Base-by-base conservation (phyloP, 2,888 invertebrate genomes). In the Meandrusa payeni region DNA sequence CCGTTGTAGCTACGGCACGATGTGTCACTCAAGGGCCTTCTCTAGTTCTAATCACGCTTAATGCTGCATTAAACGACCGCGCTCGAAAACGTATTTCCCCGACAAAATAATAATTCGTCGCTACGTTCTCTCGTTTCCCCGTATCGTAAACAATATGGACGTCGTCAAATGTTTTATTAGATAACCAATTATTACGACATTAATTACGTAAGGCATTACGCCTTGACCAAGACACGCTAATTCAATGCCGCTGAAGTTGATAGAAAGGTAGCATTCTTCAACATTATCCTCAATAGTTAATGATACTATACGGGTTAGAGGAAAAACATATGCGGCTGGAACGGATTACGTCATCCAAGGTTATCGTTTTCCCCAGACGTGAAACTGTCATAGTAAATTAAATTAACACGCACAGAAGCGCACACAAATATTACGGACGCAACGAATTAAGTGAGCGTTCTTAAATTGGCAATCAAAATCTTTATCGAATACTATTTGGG, bases 1-100 rank as follows among this genome's bases (percentile, higher is more conserved):
- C 69, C 2, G 33, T 34, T 23, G 11, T 28, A 10, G 24, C 26
- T 17, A 26, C 26, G 13, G 32, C 33, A 4, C 10, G 12, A 23
- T 24, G 29, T 32, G 13, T 37, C 19, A 41, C 19, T 7, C 20
- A 10, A 34, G 22, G 13, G 54, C 52, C 51, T 55, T 50, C 49
- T 50, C 54, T 52, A 50, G n/a, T 58, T 59, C 54, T 65, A 65
- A 65, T 67, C 51, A 59, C 52, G 34, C 28, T 17, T 46, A 47
- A 50, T 41, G 44, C 38, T 44, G 24, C 33, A 42, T 19, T 24
- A 20, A 4, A 11, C 20, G 7, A 1, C 4, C 7, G 3, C 6
- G 10, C n/a, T n/a, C n/a, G 17, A 13, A 13, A 28, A n/a, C 28
- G 3, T 5, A 5, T 2, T 1, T 5, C 2, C 9, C 9, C 11